These are phyloP conservation scores for Falco punctatus DNA, from an alignment of 2,113 vertebrate species.

Conservation along the genomic window DNA sequence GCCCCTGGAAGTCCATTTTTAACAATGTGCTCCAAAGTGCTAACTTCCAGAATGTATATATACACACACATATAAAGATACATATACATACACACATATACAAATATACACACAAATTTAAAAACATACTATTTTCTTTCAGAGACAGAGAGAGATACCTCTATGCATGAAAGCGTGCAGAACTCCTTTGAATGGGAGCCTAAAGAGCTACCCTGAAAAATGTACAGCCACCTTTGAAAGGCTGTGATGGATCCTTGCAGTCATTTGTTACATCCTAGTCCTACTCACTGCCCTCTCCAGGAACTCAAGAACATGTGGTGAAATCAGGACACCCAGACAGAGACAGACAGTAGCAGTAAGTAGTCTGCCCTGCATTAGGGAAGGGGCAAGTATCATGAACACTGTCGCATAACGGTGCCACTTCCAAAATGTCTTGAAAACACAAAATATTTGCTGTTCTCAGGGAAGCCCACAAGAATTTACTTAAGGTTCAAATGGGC, in stretches of 20 bases:
- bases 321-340: not conserved
- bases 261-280: not conserved
- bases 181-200: not conserved
- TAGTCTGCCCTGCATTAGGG: not conserved
- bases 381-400: not conserved
- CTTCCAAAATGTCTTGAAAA: not conserved
- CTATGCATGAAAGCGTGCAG: not conserved
- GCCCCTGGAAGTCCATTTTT: not conserved
- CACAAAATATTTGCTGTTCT: not conserved
- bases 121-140: no score
- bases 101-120: accelerated
- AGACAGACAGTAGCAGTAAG: not conserved
- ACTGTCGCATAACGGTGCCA: accelerated
- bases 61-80: not conserved
- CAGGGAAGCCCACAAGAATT: not conserved
- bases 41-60: not conserved
- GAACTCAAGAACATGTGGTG: not conserved
- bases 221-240: not conserved
- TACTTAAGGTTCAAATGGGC: not conserved
- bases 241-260: not conserved
- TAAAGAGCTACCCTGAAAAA: not conserved
- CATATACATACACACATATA: not conserved
- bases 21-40: not conserved
- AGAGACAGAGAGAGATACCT: no score
- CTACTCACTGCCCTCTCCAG: not conserved